Percentiles rank a stretch among this genome's conserved stretches.
Conservation (phyloP, 2,888 invertebrate species). For the Amphipoea lucens region DNA sequence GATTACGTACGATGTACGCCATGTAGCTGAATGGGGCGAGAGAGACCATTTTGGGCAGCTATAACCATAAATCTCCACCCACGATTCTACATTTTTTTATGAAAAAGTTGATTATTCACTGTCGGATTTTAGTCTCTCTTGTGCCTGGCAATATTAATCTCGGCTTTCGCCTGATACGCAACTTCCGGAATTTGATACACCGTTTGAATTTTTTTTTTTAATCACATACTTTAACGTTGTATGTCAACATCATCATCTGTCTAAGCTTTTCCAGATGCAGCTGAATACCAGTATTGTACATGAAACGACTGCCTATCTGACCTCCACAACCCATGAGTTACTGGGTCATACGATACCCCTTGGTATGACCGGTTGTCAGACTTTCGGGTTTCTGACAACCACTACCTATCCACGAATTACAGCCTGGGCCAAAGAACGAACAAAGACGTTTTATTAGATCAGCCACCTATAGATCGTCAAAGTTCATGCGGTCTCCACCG, state of each 20-base stretch:
- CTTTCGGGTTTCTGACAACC: not conserved
- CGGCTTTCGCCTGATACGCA: constrained; percentile 18
- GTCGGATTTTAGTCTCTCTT: constrained; percentile 34
- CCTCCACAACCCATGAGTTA: no score
- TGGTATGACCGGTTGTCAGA: not conserved
- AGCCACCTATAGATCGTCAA: constrained; percentile 21
- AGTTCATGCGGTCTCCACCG: constrained; percentile 34
- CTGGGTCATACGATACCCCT: not conserved
- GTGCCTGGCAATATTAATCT: constrained; percentile 30
- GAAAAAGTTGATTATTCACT: constrained; percentile 44
- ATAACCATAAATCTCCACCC: constrained; percentile 59
- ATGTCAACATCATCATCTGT: not conserved
- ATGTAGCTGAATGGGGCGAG: constrained; percentile 43
- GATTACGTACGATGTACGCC: constrained; percentile 46
- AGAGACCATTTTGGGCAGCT: constrained; percentile 43
- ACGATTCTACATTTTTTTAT: constrained; percentile 39
- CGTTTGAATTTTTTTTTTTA: not conserved
- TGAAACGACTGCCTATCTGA: no score
- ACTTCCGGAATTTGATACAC: constrained; percentile 20
- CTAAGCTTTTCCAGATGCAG: not conserved
- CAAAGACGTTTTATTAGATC: constrained; percentile 40
- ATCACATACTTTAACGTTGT: not conserved
- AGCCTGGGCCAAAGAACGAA: not conserved
- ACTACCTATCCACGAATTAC: not conserved
- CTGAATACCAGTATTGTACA: no score